These are phyloP conservation scores for Bursaphelenchus okinawaensis DNA, from an alignment of 2,888 invertebrate species.

Conservation along the genomic window DNA sequence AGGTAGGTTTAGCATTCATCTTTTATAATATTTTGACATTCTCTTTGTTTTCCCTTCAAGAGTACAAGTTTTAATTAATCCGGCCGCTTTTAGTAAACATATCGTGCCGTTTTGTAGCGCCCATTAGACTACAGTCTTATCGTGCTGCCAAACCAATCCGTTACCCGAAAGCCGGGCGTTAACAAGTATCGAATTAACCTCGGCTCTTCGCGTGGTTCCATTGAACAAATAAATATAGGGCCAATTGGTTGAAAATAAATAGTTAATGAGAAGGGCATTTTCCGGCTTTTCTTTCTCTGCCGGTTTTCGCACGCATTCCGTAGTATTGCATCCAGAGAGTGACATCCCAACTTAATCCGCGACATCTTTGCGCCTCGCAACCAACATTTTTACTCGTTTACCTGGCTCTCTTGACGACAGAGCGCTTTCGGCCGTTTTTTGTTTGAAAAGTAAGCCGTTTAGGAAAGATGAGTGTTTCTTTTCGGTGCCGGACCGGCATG, in stretches of 20 bases:
- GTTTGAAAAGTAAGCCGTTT: neutral
- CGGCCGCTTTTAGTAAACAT: too few species aligned
- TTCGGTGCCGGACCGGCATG: neutral
- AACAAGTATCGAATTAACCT: too few species aligned
- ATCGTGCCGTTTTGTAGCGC: too few species aligned
- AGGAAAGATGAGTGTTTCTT: neutral
- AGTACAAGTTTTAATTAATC: too few species aligned
- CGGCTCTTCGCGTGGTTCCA: too few species aligned
- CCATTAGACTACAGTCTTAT: too few species aligned
- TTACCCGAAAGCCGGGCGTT: too few species aligned
- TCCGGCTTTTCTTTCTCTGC: neutral
- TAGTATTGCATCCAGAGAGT: neutral
- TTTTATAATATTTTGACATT: slow-evolving; percentile 8
- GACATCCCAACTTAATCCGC: neutral
- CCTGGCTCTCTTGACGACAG: neutral
- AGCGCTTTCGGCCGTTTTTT: neutral
- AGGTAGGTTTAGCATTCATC: neutral
- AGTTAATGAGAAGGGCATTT: neutral
- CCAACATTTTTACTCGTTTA: neutral
- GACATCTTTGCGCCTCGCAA: neutral
- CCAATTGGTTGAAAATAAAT: neutral
- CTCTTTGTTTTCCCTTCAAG: neutral
- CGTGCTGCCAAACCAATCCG: too few species aligned
- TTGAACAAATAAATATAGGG: neutral
- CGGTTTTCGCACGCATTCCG: neutral